phyloP scores from a whole-genome alignment of 1,140 invertebrate species.

The Hesperophylax magnus region DNA sequence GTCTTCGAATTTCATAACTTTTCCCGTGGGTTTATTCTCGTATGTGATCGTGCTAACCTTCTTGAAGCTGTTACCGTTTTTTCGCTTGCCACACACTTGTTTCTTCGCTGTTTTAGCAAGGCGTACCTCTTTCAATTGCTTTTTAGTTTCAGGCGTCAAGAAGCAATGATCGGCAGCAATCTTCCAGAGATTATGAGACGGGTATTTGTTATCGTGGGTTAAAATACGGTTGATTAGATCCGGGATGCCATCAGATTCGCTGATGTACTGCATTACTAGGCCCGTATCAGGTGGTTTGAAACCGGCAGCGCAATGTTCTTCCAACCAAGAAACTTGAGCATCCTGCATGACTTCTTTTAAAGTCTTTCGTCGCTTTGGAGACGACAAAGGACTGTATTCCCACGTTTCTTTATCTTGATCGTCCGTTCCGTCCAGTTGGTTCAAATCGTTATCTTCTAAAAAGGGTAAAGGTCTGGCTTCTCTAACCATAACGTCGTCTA shows the following conservation, averaged over 20 bases:
- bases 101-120: neutral
- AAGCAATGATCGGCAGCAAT: neutral
- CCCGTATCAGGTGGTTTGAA: neutral
- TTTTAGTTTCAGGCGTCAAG: constrained; percentile 35
- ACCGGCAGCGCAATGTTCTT: neutral
- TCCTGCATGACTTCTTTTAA: neutral
- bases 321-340: neutral
- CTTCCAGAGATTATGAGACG: neutral
- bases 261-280: constrained; percentile 13
- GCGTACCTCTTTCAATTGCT: constrained; percentile 34
- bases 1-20: constrained; percentile 1
- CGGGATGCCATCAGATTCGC: constrained; percentile 19
- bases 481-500: constrained; percentile 10
- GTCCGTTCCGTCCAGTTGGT: constrained; percentile 12
- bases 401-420: constrained; percentile 2
- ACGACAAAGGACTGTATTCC: constrained; percentile 19
- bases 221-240: constrained; percentile 6
- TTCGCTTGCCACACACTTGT: constrained; percentile 32
- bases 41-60: neutral
- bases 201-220: constrained; percentile 14
- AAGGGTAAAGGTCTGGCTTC: constrained; percentile 20
- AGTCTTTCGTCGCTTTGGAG: constrained; percentile 28
- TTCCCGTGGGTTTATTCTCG: neutral
- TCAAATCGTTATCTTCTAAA: constrained; percentile 20
- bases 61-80: constrained; percentile 2